Conservation (phyloP, 2,888 invertebrate genomes). For the Tryphoninae sp. region DNA sequence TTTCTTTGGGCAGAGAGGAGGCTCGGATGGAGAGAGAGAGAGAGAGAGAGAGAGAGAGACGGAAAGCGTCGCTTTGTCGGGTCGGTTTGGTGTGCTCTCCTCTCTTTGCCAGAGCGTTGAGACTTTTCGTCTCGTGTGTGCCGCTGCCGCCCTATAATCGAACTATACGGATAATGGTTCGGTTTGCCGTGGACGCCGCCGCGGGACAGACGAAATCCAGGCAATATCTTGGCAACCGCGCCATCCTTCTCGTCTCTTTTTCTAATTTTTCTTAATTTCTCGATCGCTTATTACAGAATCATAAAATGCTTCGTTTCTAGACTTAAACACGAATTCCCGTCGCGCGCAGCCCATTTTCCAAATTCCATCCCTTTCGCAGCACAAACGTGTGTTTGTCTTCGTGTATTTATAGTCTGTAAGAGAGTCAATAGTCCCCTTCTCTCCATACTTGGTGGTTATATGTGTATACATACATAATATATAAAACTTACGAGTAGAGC, state of each 20-base stretch:
- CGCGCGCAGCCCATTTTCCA: too few species aligned
- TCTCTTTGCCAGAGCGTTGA: constrained; percentile 34
- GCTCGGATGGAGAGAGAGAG: neutral
- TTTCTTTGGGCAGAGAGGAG: constrained; percentile 1
- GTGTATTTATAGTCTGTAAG: neutral
- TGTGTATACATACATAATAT: neutral
- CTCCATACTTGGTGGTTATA: neutral
- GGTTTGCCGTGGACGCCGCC: constrained; percentile 64
- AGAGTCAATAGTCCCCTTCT: neutral
- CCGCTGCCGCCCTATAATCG: constrained; percentile 76
- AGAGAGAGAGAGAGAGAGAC: constrained; percentile 22
- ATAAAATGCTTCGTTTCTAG: too few species aligned
- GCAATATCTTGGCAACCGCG: constrained; percentile 40
- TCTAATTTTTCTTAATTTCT: neutral
- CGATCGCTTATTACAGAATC: too few species aligned
- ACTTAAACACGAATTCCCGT: too few species aligned
- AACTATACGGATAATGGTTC: constrained; percentile 73
- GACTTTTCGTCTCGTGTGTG: constrained; percentile 65
- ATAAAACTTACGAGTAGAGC: constrained; percentile 1
- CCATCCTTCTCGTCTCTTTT: constrained; percentile 20
- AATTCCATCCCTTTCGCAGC: neutral
- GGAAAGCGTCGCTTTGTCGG: constrained; percentile 41
- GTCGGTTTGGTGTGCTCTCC: constrained; percentile 14
- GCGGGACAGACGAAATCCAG: constrained; percentile 36
- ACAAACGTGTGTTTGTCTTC: neutral